Base-by-base conservation (phyloP, 2,888 invertebrate species). In the Caenorhabditis doughertyi region DNA sequence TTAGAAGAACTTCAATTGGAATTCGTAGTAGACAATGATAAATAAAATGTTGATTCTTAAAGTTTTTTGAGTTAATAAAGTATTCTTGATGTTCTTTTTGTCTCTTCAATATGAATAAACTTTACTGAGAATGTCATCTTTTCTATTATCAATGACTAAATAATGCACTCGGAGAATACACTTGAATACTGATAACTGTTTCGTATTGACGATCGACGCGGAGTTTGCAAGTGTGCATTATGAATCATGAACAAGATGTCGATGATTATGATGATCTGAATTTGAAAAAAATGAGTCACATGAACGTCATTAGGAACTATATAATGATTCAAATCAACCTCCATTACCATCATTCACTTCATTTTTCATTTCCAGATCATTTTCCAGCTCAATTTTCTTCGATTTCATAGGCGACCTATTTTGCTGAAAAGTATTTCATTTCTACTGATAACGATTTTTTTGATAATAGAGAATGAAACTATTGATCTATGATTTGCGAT, bases 301-400 rank as follows among this genome's bases (percentile, higher is more conserved):
- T 39, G 18, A 25, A 76, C 76, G 76, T 76, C 76, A 76, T 67
- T 76, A 23, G 25, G 27, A 68, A 56, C 58, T 76, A 76, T 76
- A 76, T 76, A 76, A 68, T 76, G 67, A 67, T 56, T 58, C 76
- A 76, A 47, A 76, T 76, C 67, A 39, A 68, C 76, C 58, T 67
- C 58, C 27, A 76, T 76, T n/a, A 27, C 8, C 49, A 76, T 67
- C 67, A 49, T 76, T 76, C 67, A 51, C 51, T 68, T 44, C 51
- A 58, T 67, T 51, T 39, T 68, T 16, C 23, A 23, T 55, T 73
- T 74, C 27, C 65, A 56, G 65, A 55, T 62, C 73, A 35, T 64
- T 25, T 74, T 60, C 13, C 56, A 70, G 47, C 16, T 47, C 56
- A 56, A 16, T 49, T 39, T 9, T 51, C 16, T 53, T 49, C 47